Evolutionary conservation across 2,888 invertebrate genomes (phyloP), one percentile per base, ranked within the genome.

Genomic region (Chorisops tibialis): DNA sequence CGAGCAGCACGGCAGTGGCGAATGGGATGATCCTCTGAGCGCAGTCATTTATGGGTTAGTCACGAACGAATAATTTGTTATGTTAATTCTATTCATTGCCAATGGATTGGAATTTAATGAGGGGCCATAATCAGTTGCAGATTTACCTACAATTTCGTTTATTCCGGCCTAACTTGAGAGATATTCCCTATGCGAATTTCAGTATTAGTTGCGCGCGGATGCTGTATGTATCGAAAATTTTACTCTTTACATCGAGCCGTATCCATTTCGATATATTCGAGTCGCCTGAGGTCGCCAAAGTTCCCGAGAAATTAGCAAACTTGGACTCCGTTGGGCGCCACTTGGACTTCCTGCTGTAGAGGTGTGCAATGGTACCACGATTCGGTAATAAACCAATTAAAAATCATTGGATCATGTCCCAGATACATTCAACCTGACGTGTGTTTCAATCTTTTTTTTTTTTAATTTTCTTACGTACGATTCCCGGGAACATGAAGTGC

Each of bases 51-150:
- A 77, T 77, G 77, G 77, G 72, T 73, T 70, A 77, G 77, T 77
- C 77, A 77, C 77, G 77, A 77, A 76, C 77, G 77, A 77, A 77
- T 77, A 77, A 77, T 77, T 77, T 77, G 77, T 77, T 77, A 77
- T 77, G 77, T 76, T 77, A 77, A 77, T 62, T 65, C 56, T 24
- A 63, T 63, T 66, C 64, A 66, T 64, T 66, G 64, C 59, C 66
- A 66, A 66, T 66, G 64, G 64, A 66, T 66, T 66, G 66, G 66
- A 66, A 66, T 66, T 66, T 66, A 64, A 66, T 66, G 62, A 61
- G 61, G 64, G 54, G 64, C 66, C 66, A 66, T 64, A 66, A 66
- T 64, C 63, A 54, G 22, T 50, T 49, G 63, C 50, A 43, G 56
- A 56, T 56, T 56, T 56, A 30, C 30, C 30, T 7, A 7, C 5